Evolutionary conservation across 2,797 vertebrate species (phyloP).

Genomic region (Carduelis carduelis): DNA sequence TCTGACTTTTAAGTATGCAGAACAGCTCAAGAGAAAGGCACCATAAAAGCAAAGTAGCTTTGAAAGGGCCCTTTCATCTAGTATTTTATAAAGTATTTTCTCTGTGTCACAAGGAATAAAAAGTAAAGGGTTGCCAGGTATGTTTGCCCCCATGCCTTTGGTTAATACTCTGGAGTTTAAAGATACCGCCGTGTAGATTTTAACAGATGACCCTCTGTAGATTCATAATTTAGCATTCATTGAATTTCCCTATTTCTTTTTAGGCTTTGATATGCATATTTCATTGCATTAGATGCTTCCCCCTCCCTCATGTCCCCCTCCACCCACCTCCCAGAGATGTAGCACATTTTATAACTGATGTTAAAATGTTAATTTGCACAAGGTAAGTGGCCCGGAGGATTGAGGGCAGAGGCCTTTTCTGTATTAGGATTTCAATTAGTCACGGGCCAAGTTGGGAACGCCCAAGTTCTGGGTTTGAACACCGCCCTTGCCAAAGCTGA

Average conservation of each 20-base stretch:
- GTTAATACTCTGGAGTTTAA: slow-evolving; percentile 74
- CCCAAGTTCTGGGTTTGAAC: slow-evolving; percentile 44
- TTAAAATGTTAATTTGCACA: slow-evolving; percentile 75
- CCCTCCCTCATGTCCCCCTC: slow-evolving; percentile 23
- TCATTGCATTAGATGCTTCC: slow-evolving; percentile 56
- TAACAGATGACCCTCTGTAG: slow-evolving; percentile 63
- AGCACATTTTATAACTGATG: slow-evolving; percentile 71
- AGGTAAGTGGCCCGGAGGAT: slow-evolving; percentile 65
- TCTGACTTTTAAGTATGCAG: slow-evolving; percentile 78
- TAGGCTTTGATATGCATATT: slow-evolving; percentile 77
- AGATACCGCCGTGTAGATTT: slow-evolving; percentile 53
- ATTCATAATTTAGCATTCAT: slow-evolving; percentile 74
- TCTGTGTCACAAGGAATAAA: slow-evolving; percentile 62
- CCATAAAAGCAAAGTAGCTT: slow-evolving; percentile 67
- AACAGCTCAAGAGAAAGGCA: slow-evolving; percentile 63
- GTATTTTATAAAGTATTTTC: slow-evolving; percentile 71
- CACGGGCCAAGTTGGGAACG: slow-evolving; percentile 58
- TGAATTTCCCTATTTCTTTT: slow-evolving; percentile 63
- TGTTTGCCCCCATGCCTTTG: slow-evolving; percentile 60
- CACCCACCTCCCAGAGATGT: slow-evolving; percentile 58
- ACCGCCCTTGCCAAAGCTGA: not conserved
- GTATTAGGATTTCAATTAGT: slow-evolving; percentile 75
- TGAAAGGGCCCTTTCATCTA: slow-evolving; percentile 74
- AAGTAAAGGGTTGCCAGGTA: slow-evolving; percentile 71
- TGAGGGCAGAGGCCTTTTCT: slow-evolving; percentile 66